A percentile compares a stretch with the other conserved stretches of the same genome.
These are phyloP conservation scores for Leptoteleia sp. DNA, from an alignment of 1,140 invertebrate genomes.

Conservation along the genomic window DNA sequence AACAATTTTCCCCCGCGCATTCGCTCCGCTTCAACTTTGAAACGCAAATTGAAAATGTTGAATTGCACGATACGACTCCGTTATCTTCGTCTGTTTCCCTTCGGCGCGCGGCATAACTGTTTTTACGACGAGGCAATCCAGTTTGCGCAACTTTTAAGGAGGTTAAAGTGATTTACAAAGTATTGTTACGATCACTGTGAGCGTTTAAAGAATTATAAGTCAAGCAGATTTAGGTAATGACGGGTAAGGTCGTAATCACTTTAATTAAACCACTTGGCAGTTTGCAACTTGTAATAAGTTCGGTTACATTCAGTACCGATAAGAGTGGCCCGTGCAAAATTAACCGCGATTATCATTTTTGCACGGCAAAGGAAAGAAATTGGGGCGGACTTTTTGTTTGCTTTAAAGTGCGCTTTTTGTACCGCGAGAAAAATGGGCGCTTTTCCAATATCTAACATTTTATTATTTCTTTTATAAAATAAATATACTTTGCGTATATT, in stretches of 20 bases:
- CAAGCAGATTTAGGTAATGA: constrained; percentile 11
- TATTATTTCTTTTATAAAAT: too few relatives aligned
- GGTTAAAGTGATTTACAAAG: constrained; percentile 50
- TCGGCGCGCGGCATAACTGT: constrained; percentile 20
- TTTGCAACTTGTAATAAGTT: not conserved
- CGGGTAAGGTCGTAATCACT: constrained; percentile 1
- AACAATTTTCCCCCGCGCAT: constrained; percentile 45
- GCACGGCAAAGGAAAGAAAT: too few relatives aligned
- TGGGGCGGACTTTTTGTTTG: too few relatives aligned
- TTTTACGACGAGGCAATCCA: constrained; percentile 34
- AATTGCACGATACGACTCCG: constrained; percentile 22
- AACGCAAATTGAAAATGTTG: constrained; percentile 56
- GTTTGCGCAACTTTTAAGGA: constrained; percentile 44
- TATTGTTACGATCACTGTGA: constrained; percentile 30
- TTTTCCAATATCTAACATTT: too few relatives aligned
- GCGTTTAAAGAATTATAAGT: constrained; percentile 29
- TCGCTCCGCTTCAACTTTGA: constrained; percentile 37
- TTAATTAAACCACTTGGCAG: constrained; percentile 10
- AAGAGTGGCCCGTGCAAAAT: too few relatives aligned
- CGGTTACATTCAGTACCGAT: not conserved
- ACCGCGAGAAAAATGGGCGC: too few relatives aligned
- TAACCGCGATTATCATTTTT: too few relatives aligned
- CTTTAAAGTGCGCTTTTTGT: too few relatives aligned
- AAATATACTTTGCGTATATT: too few relatives aligned
- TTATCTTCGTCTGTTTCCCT: constrained; percentile 50